phyloP scores from a whole-genome alignment of 2,888 invertebrate species.

The Lymantria dispar region DNA sequence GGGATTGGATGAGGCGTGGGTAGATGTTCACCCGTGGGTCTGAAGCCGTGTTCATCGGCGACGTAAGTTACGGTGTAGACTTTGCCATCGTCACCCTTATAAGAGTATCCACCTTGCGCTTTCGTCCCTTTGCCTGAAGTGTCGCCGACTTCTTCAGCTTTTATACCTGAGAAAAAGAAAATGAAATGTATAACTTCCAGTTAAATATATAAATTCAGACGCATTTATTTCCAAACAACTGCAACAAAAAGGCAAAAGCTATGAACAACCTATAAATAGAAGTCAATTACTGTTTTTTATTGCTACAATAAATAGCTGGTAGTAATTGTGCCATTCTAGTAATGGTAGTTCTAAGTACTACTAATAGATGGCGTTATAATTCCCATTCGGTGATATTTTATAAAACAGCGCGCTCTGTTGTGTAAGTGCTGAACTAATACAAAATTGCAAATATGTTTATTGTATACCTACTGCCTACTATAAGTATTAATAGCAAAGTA shows the following conservation, averaged over 20 bases:
- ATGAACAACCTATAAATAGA: too few relatives aligned
- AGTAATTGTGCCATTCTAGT: too few relatives aligned
- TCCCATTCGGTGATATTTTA: background rate
- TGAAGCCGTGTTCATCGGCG: conserved; percentile 83
- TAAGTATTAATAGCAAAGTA: too few relatives aligned
- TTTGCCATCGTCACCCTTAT: conserved; percentile 82
- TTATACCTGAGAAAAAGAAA: conserved; percentile 61
- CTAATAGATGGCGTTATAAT: background rate
- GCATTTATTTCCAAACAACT: too few relatives aligned
- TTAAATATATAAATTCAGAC: too few relatives aligned
- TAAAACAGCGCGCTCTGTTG: conserved; percentile 1
- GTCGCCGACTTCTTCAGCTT: conserved; percentile 70
- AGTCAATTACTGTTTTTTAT: too few relatives aligned
- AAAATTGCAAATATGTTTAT: background rate
- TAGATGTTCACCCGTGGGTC: conserved; percentile 78
- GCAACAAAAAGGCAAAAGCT: too few relatives aligned
- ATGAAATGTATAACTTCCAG: background rate
- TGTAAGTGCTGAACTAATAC: background rate
- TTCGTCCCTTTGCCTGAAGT: conserved; percentile 57
- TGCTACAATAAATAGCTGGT: too few relatives aligned
- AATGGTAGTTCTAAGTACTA: background rate
- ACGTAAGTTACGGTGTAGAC: conserved; percentile 78
- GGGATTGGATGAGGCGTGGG: conserved; percentile 83
- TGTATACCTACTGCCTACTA: background rate
- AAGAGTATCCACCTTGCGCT: conserved; percentile 80